These are phyloP conservation scores for Scopus umbretta DNA, from an alignment of 2,113 vertebrate genomes.

Conservation along the genomic window DNA sequence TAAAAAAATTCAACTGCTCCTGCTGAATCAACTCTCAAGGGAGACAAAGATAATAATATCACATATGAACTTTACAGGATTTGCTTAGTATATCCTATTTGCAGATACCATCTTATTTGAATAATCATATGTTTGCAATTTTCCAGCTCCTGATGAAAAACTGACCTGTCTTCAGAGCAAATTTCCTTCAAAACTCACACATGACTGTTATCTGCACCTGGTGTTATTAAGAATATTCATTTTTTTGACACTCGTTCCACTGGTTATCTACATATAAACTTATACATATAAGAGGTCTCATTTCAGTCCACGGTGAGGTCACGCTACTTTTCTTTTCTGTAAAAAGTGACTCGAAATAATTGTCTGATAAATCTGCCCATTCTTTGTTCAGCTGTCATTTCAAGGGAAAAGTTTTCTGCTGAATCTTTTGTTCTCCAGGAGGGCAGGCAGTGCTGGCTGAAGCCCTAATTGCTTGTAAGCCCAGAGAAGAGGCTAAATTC, in stretches of 20 bases:
- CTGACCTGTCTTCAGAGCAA: conserved; percentile 12
- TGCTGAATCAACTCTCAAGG: neutral
- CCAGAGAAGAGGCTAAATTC: conserved; percentile 5
- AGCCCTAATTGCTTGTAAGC: neutral
- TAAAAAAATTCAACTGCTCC: neutral
- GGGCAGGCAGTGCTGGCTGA: neutral
- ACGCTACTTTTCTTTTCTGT: neutral
- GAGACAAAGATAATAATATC: neutral
- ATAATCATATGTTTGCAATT: conserved; percentile 40
- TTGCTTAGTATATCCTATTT: conserved; percentile 25
- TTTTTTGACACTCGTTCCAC: neutral
- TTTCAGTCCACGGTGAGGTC: neutral
- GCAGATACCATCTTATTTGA: conserved; percentile 27
- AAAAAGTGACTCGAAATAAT: neutral
- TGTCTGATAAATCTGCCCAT: neutral
- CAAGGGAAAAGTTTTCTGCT: neutral
- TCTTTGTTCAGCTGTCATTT: conserved; percentile 11
- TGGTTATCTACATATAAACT: neutral
- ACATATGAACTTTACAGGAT: neutral
- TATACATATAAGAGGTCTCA: neutral
- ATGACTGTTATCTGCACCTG: neutral
- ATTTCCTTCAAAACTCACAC: neutral
- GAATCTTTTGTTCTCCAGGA: conserved; percentile 6
- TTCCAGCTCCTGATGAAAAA: conserved; percentile 33
- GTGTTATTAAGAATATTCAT: neutral